Percentiles rank a stretch among this genome's conserved stretches.
phyloP scores from a whole-genome alignment of 2,113 vertebrate genomes.

The Nothocercus nigrocapillus region DNA sequence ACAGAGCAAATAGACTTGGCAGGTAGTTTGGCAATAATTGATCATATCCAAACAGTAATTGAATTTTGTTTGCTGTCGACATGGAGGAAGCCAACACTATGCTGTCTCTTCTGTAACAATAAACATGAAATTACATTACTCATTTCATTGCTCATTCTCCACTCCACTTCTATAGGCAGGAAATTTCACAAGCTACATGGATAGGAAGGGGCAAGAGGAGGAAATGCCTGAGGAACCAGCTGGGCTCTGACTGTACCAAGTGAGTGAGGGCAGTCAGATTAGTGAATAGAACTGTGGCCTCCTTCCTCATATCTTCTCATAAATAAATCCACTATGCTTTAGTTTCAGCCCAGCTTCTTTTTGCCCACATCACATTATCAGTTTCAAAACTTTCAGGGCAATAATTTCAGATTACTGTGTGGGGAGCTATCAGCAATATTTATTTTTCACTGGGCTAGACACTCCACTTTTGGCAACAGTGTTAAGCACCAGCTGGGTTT shows the following conservation, averaged over 20 bases:
- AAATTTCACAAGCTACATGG: neutral
- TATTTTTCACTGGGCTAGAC: conserved; percentile 3
- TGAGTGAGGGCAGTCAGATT: neutral
- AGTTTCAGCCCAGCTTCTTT: neutral
- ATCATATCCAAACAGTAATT: conserved; percentile 65
- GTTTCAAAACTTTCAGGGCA: neutral
- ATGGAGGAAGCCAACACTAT: conserved; percentile 15
- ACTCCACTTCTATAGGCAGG: neutral
- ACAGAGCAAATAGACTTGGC: conserved; percentile 51
- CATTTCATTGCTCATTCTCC: neutral
- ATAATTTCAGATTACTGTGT: conserved; percentile 11
- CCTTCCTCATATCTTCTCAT: neutral
- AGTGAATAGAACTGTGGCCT: neutral
- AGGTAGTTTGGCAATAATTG: conserved; percentile 55
- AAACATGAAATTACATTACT: conserved; percentile 20
- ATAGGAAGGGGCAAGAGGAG: neutral
- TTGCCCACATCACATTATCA: neutral
- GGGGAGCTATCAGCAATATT: conserved; percentile 4
- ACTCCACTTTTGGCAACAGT: neutral
- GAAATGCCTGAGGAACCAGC: neutral
- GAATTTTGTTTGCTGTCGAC: conserved; percentile 48
- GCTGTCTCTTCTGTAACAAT: neutral
- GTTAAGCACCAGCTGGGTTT: conserved; percentile 20
- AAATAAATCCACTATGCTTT: neutral
- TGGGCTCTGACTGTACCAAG: neutral